Percentiles rank a stretch among this genome's conserved stretches.
These are phyloP conservation scores for Clusia tigrina DNA, from an alignment of 2,888 invertebrate genomes.

Conservation along the genomic window DNA sequence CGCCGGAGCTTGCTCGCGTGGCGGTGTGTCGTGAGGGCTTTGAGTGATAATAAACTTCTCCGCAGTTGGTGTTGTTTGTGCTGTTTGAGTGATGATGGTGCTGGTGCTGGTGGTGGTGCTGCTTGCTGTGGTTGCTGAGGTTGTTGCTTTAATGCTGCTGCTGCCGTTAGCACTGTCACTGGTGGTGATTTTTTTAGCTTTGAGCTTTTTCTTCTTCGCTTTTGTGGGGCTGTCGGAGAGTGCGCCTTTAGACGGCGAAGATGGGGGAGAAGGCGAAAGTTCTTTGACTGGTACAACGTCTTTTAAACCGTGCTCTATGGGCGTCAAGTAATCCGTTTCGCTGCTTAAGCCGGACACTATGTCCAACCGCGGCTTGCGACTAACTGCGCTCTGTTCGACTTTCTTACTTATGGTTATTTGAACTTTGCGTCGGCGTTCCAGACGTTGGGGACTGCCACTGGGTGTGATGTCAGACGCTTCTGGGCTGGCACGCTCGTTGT, in stretches of 20 bases:
- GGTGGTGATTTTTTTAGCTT: constrained; percentile 35
- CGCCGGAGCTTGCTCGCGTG: constrained; percentile 60
- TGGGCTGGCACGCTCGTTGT: too few species aligned
- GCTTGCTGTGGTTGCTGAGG: constrained; percentile 18
- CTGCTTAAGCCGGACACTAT: constrained; percentile 26
- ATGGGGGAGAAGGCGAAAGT: constrained; percentile 19
- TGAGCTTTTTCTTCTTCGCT: constrained; percentile 37
- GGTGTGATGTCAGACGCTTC: constrained; percentile 29
- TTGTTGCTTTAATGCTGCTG: constrained; percentile 28
- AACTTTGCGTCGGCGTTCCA: constrained; percentile 47
- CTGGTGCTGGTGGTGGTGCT: constrained; percentile 26
- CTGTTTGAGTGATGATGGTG: constrained; percentile 26
- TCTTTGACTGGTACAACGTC: constrained; percentile 40
- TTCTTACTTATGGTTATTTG: constrained; percentile 62
- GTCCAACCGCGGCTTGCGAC: constrained; percentile 11
- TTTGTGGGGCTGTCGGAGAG: constrained; percentile 20
- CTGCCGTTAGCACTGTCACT: constrained; percentile 20
- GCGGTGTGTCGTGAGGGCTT: constrained; percentile 61
- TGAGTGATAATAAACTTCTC: constrained; percentile 59
- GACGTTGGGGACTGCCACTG: constrained; percentile 28
- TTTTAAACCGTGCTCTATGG: constrained; percentile 40
- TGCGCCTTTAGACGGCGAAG: constrained; percentile 22
- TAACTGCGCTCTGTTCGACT: constrained; percentile 45
- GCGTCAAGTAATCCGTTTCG: constrained; percentile 53
- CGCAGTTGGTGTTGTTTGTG: constrained; percentile 33